Conservation (phyloP, 2,113 vertebrate genomes). For the Pseudorhombus dupliciocellatus region DNA sequence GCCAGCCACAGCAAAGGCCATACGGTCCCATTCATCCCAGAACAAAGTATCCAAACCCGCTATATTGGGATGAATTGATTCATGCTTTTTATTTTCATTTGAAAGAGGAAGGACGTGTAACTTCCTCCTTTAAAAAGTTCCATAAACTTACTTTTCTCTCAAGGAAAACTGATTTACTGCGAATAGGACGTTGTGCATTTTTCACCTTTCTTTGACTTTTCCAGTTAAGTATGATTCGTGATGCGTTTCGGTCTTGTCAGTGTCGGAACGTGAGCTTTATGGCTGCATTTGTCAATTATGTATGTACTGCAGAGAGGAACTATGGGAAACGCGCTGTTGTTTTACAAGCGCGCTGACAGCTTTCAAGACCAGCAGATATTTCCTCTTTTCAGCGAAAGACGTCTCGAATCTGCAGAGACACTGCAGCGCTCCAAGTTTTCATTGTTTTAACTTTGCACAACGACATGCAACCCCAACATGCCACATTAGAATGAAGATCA, state of each 20-base stretch:
- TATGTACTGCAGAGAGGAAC: slow-evolving; percentile 42
- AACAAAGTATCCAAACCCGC: too few species aligned
- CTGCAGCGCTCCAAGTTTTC: background rate
- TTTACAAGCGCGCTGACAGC: slow-evolving; percentile 35
- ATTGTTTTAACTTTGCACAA: slow-evolving; percentile 12
- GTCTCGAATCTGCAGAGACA: slow-evolving; percentile 4
- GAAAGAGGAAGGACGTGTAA: too few species aligned
- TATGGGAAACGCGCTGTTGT: slow-evolving; percentile 29
- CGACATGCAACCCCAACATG: background rate
- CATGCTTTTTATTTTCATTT: too few species aligned
- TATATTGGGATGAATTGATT: too few species aligned
- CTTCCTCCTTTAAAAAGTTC: too few species aligned
- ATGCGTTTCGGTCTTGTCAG: background rate
- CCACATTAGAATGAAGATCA: background rate
- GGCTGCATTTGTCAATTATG: slow-evolving; percentile 56
- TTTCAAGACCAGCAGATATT: slow-evolving; percentile 28
- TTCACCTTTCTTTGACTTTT: background rate
- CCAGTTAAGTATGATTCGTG: background rate
- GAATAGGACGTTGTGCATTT: too few species aligned
- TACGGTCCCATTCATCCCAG: too few species aligned
- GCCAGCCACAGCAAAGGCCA: too few species aligned
- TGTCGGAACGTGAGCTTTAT: background rate
- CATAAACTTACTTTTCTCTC: background rate
- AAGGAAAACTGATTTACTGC: background rate
- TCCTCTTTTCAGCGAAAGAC: slow-evolving; percentile 16